Conservation (phyloP, 2,797 vertebrate genomes). For the Neostethus bicornis region DNA sequence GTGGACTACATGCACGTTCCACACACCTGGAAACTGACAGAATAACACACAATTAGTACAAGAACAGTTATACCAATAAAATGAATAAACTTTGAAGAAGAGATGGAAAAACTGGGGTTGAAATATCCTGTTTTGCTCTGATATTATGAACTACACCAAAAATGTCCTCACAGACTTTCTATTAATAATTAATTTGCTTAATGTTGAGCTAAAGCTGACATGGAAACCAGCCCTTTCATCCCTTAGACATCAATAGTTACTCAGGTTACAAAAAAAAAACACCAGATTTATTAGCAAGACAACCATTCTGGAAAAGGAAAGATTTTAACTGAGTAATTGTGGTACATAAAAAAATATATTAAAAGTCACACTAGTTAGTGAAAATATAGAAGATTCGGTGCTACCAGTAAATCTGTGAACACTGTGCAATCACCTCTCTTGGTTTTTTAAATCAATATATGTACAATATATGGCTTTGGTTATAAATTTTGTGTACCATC, state of each 20-base stretch:
- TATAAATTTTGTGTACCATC: no score
- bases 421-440: no score
- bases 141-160: slow-evolving; percentile 22
- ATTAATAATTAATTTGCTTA: slow-evolving; percentile 56
- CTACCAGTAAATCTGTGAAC: no score
- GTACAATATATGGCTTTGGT: no score
- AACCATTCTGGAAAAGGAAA: not conserved
- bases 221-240: slow-evolving; percentile 39
- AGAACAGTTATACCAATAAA: not conserved
- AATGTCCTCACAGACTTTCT: slow-evolving; percentile 14
- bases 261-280: slow-evolving; percentile 46
- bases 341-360: no score
- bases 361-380: no score
- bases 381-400: no score
- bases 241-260: slow-evolving; percentile 12
- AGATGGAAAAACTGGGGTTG: not conserved
- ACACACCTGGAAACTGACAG: slow-evolving; percentile 80
- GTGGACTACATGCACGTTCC: slow-evolving; percentile 86
- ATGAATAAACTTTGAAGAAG: not conserved
- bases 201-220: slow-evolving; percentile 20
- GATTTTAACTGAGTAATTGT: no score
- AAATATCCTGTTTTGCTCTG: slow-evolving; percentile 8
- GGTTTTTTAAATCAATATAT: no score
- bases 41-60: slow-evolving; percentile 2
- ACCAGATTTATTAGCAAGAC: slow-evolving; percentile 18